Conservation (phyloP, 2,113 vertebrate species). For the Dasypus novemcinctus region DNA sequence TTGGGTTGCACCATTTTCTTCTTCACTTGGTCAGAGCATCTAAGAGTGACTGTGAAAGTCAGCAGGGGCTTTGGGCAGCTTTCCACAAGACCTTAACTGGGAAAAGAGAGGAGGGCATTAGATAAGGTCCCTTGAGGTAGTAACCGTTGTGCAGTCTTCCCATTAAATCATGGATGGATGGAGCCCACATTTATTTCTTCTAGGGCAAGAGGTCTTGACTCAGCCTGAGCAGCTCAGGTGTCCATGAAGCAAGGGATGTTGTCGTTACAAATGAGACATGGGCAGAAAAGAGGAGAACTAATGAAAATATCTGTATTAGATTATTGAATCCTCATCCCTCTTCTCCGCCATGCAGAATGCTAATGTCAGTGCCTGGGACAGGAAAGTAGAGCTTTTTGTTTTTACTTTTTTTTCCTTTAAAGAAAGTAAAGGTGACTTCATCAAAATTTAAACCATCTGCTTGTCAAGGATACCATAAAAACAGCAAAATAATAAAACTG, state of each 20-base stretch:
- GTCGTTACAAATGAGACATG: no score
- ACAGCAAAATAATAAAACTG: background rate
- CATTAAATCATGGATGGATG: background rate
- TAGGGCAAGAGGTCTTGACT: no score
- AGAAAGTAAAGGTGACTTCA: no score
- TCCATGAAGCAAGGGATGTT: rapidly evolving
- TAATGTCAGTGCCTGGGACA: no score
- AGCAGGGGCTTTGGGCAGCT: no score
- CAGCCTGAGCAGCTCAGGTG: background rate
- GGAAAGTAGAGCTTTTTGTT: no score
- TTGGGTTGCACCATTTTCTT: background rate
- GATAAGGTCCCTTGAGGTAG: background rate
- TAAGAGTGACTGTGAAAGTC: rapidly evolving
- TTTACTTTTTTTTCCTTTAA: no score
- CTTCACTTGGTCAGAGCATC: no score
- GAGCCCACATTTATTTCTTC: background rate
- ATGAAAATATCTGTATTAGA: background rate
- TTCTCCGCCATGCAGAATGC: rapidly evolving
- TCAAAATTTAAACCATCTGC: background rate
- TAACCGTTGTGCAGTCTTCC: background rate
- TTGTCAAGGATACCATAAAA: background rate
- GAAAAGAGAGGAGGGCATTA: rapidly evolving
- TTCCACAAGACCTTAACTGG: rapidly evolving
- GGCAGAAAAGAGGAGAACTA: no score
- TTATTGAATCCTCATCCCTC: background rate